Evolutionary conservation across 2,888 invertebrate genomes (phyloP).

Genomic region (Prosapia bicincta): DNA sequence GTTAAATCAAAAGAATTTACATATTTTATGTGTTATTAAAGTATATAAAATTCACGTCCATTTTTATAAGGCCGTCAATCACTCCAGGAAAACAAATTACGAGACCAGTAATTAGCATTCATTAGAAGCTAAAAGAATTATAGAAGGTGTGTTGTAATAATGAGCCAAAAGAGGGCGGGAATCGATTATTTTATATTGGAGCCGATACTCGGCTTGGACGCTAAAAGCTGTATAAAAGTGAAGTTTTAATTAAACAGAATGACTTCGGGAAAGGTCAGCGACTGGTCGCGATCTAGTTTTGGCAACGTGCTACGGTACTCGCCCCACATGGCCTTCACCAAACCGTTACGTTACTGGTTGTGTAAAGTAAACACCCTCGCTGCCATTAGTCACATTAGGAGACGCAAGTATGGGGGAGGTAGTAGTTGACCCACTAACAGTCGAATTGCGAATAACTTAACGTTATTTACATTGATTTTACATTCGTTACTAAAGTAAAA

Average conservation of each 20-base stretch:
- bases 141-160: background rate
- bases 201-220: background rate
- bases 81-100: background rate
- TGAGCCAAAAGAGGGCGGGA: background rate
- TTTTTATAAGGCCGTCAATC: background rate
- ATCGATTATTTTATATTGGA: background rate
- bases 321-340: background rate
- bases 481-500: no score
- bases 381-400: background rate
- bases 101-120: background rate
- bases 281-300: background rate
- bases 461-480: no score
- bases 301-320: background rate
- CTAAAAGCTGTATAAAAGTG: background rate
- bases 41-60: background rate
- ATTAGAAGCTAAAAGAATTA: background rate
- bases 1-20: background rate
- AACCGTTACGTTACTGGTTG: background rate
- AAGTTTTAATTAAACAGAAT: background rate
- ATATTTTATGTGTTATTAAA: background rate
- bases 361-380: background rate
- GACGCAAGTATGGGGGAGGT: no score
- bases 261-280: background rate
- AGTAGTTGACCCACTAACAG: no score
- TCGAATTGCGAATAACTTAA: no score